A percentile compares a stretch with the other conserved stretches of the same genome.
phyloP scores from a whole-genome alignment of 2,797 vertebrate species.

The Eutrigla gurnardus region DNA sequence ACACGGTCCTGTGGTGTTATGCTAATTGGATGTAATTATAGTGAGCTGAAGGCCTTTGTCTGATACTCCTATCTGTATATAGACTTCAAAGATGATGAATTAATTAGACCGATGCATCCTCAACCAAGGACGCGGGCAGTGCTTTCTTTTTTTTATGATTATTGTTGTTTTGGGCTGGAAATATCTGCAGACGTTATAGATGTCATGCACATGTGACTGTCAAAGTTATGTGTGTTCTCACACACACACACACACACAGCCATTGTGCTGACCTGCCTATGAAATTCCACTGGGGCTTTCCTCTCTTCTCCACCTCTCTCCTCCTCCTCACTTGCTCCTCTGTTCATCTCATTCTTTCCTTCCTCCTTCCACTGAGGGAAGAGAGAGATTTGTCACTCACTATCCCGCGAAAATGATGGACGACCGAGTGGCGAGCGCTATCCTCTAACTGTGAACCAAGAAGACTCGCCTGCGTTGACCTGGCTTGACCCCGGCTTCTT shows the following conservation, averaged over 20 bases:
- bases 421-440: constrained; percentile 48
- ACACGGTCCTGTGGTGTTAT: neutral
- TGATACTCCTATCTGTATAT: constrained; percentile 24
- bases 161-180: constrained; percentile 3
- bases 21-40: constrained; percentile 35
- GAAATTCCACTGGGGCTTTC: constrained; percentile 77
- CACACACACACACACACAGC: constrained; percentile 23
- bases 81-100: constrained; percentile 43
- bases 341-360: constrained; percentile 68
- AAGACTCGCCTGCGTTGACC: constrained; percentile 31
- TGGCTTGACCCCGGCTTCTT: constrained; percentile 25
- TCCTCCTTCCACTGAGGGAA: constrained; percentile 64
- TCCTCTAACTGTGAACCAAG: constrained; percentile 31
- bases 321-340: constrained; percentile 68
- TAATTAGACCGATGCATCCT: constrained; percentile 25
- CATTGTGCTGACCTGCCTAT: constrained; percentile 78
- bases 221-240: constrained; percentile 13
- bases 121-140: neutral
- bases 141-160: neutral
- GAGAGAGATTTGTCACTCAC: constrained; percentile 60
- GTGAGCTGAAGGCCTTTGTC: constrained; percentile 27
- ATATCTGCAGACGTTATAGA: neutral
- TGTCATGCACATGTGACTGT: constrained; percentile 3
- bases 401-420: constrained; percentile 55
- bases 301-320: constrained; percentile 59